phyloP scores from a whole-genome alignment of 2,113 vertebrate genomes.

The Phaethon lepturus region DNA sequence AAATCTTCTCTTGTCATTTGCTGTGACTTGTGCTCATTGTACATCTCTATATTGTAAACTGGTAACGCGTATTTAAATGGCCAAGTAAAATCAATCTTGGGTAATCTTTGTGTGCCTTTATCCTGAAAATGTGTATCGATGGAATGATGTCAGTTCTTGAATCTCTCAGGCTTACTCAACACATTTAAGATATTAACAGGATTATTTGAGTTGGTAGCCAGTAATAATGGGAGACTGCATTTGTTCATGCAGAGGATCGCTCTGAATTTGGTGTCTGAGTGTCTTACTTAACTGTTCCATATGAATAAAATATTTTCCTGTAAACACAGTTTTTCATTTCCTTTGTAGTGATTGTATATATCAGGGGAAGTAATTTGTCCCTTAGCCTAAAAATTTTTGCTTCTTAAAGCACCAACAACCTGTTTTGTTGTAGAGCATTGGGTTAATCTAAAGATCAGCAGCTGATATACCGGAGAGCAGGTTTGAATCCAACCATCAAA shows the following conservation, averaged over 20 bases:
- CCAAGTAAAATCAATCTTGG: background rate
- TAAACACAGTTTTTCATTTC: background rate
- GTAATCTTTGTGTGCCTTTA: background rate
- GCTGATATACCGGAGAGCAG: background rate
- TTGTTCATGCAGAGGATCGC: background rate
- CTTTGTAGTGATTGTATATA: background rate
- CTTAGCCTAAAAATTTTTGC: background rate
- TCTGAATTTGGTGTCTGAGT: background rate
- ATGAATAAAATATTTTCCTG: background rate
- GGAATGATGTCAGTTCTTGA: background rate
- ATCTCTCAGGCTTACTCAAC: background rate
- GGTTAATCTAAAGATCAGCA: background rate
- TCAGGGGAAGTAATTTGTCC: background rate
- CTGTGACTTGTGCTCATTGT: background rate
- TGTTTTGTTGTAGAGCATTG: background rate
- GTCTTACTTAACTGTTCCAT: background rate
- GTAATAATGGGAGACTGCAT: background rate
- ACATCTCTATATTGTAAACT: background rate
- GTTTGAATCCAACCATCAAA: background rate
- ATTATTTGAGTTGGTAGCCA: background rate
- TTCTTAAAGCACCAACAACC: background rate
- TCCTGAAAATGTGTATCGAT: background rate
- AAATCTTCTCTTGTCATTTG: background rate
- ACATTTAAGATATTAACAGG: background rate
- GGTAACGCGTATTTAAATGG: background rate